Conservation (phyloP, 2,113 vertebrate species). For the Brachypodius melanocephalos region DNA sequence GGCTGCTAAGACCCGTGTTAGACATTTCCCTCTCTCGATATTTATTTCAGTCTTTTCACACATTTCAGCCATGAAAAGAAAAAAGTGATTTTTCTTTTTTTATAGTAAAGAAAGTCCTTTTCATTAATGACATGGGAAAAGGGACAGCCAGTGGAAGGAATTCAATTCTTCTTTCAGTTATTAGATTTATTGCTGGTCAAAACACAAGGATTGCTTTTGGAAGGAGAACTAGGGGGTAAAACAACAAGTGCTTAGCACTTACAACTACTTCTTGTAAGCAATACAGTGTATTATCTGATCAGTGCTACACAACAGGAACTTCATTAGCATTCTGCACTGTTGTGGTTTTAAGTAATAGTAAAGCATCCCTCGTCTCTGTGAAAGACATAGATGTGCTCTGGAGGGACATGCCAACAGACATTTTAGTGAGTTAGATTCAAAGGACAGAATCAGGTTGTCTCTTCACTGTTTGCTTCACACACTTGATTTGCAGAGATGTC, state of each 20-base stretch:
- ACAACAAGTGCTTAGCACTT: background rate
- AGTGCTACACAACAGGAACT: constrained; percentile 52
- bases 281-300: constrained; percentile 46
- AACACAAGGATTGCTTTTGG: background rate
- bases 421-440: background rate
- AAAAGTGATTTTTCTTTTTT: background rate
- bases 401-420: background rate
- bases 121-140: background rate
- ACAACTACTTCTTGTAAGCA: background rate
- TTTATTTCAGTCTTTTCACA: background rate
- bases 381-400: background rate
- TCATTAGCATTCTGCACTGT: constrained; percentile 27
- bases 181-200: background rate
- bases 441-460: background rate
- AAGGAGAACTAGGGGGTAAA: background rate
- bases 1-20: background rate
- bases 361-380: background rate
- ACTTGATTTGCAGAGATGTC: background rate
- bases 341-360: constrained; percentile 48
- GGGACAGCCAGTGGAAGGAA: background rate
- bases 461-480: background rate
- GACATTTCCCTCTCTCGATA: background rate
- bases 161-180: background rate
- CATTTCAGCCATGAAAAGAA: background rate
- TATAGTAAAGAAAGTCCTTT: background rate